Base-by-base conservation (phyloP, 2,888 invertebrate species). In the Allygus modestus region DNA sequence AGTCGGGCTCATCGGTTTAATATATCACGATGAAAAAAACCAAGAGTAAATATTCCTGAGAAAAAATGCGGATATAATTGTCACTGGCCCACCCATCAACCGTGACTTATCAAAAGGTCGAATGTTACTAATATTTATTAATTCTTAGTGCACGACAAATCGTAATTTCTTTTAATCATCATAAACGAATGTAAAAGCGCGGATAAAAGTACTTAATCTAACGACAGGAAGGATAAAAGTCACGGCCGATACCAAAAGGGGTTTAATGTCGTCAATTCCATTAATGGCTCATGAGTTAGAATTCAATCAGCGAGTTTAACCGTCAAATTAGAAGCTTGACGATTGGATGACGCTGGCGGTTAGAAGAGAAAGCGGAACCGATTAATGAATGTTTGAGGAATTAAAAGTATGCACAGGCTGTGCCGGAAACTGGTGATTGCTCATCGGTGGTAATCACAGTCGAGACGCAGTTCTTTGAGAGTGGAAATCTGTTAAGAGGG, bases 261-360 rank as follows among this genome's bases (percentile, higher is more conserved):
- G 65, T 31, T 65, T 65, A 65, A 65, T 65, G 65, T 65, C 58
- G 20, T 58, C 58, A 58, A 58, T 58, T 65, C 31, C 28, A 7
- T 28, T 20, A 58, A 23, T 58, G 65, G 28, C 28, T 65, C 65
- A 28, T 54, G 23, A 65, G 28, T 4, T 7, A 23, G 65, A 17
- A 65, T 65, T 65, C 65, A 65, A 65, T 65, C 65, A 65, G 65
- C 58, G 12, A 31, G 65, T 65, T 51, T 65, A 65, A 31, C 65
- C 54, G 54, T 54, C 65, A 65, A 65, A 65, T 65, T 65, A 65
- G 65, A 65, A 65, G 65, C 65, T 28, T 65, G 65, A 65, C 54
- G 54, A 54, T 23, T 54, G 54, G 11, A 54, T 1, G 54, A 54
- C 26, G 65, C n/a, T n/a, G n/a, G 65, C 28, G 28, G 15, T 65